These are phyloP conservation scores for Ammodytes marinus DNA, from an alignment of 2,113 vertebrate genomes.

Conservation along the genomic window DNA sequence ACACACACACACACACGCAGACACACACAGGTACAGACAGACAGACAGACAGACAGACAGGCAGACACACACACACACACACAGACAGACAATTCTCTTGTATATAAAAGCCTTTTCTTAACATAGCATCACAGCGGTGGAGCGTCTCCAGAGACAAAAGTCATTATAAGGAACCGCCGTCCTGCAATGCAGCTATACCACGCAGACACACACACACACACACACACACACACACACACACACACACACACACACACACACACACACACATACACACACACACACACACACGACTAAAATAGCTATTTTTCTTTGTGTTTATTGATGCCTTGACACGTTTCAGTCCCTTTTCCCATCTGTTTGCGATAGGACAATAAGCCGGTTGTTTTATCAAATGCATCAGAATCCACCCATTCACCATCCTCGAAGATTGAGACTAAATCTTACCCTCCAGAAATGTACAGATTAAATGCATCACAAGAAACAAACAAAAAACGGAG, in stretches of 20 bases:
- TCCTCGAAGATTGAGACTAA: conserved; percentile 31
- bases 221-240: not conserved
- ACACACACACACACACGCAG: not conserved
- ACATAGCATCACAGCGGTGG: conserved; percentile 28
- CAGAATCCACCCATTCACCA: conserved; percentile 39
- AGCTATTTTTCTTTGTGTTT: conserved; percentile 43
- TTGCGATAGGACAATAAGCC: conserved; percentile 48
- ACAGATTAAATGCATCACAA: conserved; percentile 46
- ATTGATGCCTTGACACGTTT: conserved; percentile 59
- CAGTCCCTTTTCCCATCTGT: conserved; percentile 47
- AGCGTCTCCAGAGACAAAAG: conserved; percentile 52
- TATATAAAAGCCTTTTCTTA: conserved; percentile 53
- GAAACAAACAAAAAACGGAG: not conserved
- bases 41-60: too few relatives aligned
- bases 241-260: not conserved
- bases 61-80: too few relatives aligned
- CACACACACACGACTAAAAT: conserved; percentile 30
- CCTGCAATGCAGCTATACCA: conserved; percentile 44
- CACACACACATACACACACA: conserved; percentile 43
- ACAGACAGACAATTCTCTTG: conserved; percentile 7
- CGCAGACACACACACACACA: conserved; percentile 43
- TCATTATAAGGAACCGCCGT: conserved; percentile 24
- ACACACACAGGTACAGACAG: too few relatives aligned
- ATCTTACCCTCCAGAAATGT: conserved; percentile 52
- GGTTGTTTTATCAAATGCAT: conserved; percentile 44